Percentiles rank a stretch among this genome's conserved stretches.
Evolutionary conservation across 2,113 vertebrate species (phyloP).

Genomic region (Ploceus nigricollis): DNA sequence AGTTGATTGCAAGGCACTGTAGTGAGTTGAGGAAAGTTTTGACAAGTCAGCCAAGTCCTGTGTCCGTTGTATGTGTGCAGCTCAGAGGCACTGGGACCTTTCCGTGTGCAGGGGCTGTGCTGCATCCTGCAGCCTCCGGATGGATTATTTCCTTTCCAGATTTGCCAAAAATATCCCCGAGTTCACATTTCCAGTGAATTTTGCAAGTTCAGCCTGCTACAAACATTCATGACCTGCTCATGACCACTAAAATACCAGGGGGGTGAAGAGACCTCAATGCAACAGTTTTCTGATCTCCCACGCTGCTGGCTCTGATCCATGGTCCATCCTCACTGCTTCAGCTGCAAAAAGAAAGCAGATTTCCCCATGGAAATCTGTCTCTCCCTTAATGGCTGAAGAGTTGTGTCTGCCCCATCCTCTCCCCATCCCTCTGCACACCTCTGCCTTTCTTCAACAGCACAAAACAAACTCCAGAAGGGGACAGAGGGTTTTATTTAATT

Average conservation of each 20-base stretch:
- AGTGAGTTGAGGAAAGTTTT: not conserved
- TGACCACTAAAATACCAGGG: not conserved
- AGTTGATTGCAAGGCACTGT: conserved; percentile 19
- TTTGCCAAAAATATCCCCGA: not conserved
- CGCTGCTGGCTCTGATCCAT: not conserved
- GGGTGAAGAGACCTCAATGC: not conserved
- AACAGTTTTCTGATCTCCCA: not conserved
- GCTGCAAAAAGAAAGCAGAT: not conserved
- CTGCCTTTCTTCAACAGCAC: not conserved
- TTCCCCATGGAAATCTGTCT: not conserved
- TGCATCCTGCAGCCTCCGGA: not conserved
- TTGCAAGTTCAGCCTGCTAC: not conserved
- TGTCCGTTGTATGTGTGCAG: not conserved
- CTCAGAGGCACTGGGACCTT: not conserved
- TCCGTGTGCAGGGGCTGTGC: not conserved
- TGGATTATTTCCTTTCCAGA: not conserved
- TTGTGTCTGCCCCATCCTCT: not conserved
- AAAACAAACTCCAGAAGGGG: not conserved
- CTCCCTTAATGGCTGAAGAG: not conserved
- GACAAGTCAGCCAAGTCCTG: not conserved
- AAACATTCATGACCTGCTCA: not conserved
- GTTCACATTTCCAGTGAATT: conserved; percentile 22
- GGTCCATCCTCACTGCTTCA: not conserved
- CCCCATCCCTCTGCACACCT: not conserved
- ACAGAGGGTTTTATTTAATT: not conserved